Percentiles rank a stretch among this genome's conserved stretches.
phyloP scores from a whole-genome alignment of 2,113 vertebrate species.

The Suncus etruscus region DNA sequence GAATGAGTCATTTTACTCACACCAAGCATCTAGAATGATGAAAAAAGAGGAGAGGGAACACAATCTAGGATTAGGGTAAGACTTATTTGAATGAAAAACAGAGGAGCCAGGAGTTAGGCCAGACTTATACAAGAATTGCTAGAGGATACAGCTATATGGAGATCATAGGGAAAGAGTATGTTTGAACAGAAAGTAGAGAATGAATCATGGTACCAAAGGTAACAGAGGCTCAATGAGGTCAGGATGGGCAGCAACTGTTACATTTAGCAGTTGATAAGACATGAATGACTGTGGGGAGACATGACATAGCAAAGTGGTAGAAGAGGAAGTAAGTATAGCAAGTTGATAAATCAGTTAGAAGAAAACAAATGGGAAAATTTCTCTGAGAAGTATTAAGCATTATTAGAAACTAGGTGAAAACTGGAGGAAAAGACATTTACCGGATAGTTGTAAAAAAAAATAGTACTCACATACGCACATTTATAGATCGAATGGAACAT shows the following conservation, averaged over 20 bases:
- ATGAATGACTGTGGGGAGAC: not conserved
- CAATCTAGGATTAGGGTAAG: not conserved
- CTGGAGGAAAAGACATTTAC: not conserved
- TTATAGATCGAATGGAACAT: not conserved
- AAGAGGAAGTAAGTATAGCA: not conserved
- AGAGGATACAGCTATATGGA: not conserved
- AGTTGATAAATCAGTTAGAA: not conserved
- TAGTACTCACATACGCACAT: not conserved
- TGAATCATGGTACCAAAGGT: not conserved
- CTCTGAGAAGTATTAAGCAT: not conserved
- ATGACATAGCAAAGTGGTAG: not conserved
- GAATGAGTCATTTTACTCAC: not conserved
- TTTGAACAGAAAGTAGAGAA: slow-evolving; percentile 7
- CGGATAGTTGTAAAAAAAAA: not conserved
- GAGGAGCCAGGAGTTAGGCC: not conserved
- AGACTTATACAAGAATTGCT: not conserved
- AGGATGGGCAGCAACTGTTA: not conserved
- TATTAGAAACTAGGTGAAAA: not conserved
- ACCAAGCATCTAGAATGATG: not conserved
- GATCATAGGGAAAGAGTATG: not conserved
- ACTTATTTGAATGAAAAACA: not conserved
- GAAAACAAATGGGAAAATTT: not conserved
- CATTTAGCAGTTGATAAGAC: not conserved
- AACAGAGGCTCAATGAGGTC: not conserved
- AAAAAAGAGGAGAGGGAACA: not conserved